Evolutionary conservation across 2,113 vertebrate genomes (phyloP).

Genomic region (Myiozetetes cayanensis): DNA sequence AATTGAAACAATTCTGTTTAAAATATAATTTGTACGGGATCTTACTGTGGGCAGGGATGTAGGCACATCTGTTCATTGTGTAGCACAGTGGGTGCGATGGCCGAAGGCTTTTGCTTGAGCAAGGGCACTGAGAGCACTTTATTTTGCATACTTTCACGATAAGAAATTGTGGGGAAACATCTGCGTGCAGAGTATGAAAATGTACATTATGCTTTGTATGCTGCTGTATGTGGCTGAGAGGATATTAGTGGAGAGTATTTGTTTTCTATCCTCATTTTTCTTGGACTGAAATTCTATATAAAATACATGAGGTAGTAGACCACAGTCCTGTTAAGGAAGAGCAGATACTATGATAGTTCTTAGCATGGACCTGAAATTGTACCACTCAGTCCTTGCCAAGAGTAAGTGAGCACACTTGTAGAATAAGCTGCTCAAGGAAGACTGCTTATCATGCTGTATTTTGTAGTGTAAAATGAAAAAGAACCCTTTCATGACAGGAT

Average conservation of each 20-base stretch:
- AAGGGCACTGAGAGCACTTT: not conserved
- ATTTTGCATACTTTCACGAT: constrained; percentile 10
- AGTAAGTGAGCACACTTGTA: not conserved
- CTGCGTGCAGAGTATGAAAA: not conserved
- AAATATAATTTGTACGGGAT: not conserved
- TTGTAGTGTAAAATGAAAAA: not conserved
- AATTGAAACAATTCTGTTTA: not conserved
- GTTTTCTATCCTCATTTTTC: not conserved
- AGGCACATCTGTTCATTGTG: not conserved
- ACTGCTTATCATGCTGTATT: not conserved
- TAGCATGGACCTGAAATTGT: not conserved
- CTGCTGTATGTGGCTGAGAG: not conserved
- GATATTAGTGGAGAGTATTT: not conserved
- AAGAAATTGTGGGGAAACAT: not conserved
- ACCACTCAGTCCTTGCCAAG: not conserved
- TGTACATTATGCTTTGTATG: not conserved
- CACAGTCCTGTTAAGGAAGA: not conserved
- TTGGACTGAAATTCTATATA: not conserved
- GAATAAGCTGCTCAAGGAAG: not conserved
- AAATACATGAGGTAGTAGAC: not conserved
- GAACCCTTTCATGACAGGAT: not conserved
- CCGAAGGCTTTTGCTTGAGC: not conserved
- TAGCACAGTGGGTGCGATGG: not conserved
- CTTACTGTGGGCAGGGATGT: not conserved
- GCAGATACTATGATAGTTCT: not conserved